Evolutionary conservation across 2,113 vertebrate species (phyloP).

Genomic region (Pedetes capensis): DNA sequence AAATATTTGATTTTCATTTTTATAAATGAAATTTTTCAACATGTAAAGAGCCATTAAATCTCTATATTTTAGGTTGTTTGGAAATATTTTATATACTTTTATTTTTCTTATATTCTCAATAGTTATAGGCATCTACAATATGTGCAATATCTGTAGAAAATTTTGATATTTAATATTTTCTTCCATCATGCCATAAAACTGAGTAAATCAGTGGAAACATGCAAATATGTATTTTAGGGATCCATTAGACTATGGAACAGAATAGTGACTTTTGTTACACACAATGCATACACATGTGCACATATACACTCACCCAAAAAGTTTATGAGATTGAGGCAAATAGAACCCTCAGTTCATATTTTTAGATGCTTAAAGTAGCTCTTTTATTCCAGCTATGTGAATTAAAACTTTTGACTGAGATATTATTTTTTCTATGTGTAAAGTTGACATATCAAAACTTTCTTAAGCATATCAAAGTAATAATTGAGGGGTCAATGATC

Average conservation of each 20-base stretch:
- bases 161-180: not conserved
- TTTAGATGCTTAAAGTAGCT: not conserved
- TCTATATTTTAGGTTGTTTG: not conserved
- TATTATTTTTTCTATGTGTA: not conserved
- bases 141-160: rapidly evolving
- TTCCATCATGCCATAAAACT: not conserved
- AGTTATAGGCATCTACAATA: not conserved
- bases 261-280: not conserved
- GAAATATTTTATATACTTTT: not conserved
- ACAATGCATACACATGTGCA: not conserved
- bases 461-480: not conserved
- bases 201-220: not conserved
- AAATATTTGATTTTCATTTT: not conserved
- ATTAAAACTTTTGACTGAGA: not conserved
- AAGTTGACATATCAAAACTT: conserved; percentile 14
- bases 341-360: not conserved
- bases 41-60: not conserved
- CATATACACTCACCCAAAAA: not conserved
- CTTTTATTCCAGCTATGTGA: not conserved
- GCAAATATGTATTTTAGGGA: not conserved
- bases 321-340: not conserved
- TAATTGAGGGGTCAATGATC: not conserved
- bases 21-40: not conserved
- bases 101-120: not conserved
- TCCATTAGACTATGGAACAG: not conserved